Evolutionary conservation across 2,888 invertebrate genomes (phyloP), one percentile per base, ranked within the genome.

Genomic region (Andrena trimmerana): DNA sequence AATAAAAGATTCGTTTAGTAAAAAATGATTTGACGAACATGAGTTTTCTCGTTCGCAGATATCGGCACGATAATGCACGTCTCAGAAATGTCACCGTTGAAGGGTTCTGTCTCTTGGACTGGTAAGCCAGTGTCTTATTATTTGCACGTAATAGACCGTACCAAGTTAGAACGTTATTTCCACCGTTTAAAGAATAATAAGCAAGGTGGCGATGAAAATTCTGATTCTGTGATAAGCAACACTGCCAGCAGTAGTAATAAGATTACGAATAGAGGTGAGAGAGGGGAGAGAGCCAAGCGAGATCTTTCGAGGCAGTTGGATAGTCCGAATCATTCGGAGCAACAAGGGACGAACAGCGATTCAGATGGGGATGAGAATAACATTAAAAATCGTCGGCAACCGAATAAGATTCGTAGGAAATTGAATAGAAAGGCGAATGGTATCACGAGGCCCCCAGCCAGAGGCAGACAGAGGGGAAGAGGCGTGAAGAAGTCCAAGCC

Each of bases 21-120:
- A n/a, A 48, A 4, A 20, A 20, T 20, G 20, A 0, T 10, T 54
- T 67, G 0, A 20, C 13, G 42, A 24, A 60, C 50, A 10, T 8
- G 13, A 0, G 29, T 20, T 60, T 50, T 50, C 63, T 80, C 73
- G 62, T 75, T 94, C 94, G 20, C 94, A 96, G 97, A 99, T 95
- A 99, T 99, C 93, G 99, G 99, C 88, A 98, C 99, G 85, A 99
- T 99, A 92, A 99, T 99, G 98, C 98, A 99, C 94, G 99, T 99
- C 59, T 97, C 97, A 87, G 99, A 99, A 95, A 97, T 99, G 96
- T 97, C 98, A 85, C 99, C 99, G 24, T 95, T 99, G 85, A 96
- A 97, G 93, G 99, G 99, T 87, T 99, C 99, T 13, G 99, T 99
- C 81, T 99, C 99, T 24, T 99, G 99, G 99, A 99, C 99, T 82